These are phyloP conservation scores for Heliothis subflexa DNA, from an alignment of 1,140 invertebrate species.

Conservation along the genomic window DNA sequence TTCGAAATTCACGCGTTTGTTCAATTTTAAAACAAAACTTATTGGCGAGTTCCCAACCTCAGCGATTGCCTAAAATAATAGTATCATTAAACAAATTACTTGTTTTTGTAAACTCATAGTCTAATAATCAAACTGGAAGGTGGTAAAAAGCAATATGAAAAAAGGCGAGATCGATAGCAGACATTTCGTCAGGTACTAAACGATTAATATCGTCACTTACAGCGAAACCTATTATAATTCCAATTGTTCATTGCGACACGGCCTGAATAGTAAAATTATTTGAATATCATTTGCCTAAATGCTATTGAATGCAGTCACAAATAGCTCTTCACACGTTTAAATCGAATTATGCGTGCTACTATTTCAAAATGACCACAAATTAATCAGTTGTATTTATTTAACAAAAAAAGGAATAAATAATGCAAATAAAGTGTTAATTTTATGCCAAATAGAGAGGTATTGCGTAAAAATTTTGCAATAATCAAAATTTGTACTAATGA, in stretches of 20 bases:
- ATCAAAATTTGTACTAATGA: too few species aligned
- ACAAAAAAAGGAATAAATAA: too few species aligned
- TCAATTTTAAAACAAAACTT: not conserved
- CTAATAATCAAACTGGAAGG: not conserved
- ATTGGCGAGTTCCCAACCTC: not conserved
- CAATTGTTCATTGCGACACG: slow-evolving; percentile 28
- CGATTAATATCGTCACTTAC: slow-evolving; percentile 31
- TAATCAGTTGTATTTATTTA: too few species aligned
- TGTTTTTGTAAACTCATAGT: too few species aligned
- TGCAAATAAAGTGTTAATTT: too few species aligned
- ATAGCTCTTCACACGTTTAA: slow-evolving; percentile 1
- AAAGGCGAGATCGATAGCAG: not conserved
- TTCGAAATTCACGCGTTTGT: not conserved
- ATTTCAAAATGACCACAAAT: not conserved
- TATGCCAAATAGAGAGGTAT: too few species aligned
- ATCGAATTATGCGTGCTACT: not conserved
- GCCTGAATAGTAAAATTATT: slow-evolving; percentile 26
- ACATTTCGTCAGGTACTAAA: slow-evolving; percentile 30
- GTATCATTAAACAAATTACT: not conserved
- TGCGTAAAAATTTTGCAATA: too few species aligned
- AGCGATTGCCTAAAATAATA: not conserved
- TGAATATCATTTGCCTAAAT: slow-evolving; percentile 21
- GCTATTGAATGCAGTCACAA: slow-evolving; percentile 1
- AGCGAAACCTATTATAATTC: slow-evolving; percentile 30
- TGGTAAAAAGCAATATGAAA: not conserved